These are phyloP conservation scores for Herminia tarsipennalis DNA, from an alignment of 2,888 invertebrate species.

Conservation along the genomic window DNA sequence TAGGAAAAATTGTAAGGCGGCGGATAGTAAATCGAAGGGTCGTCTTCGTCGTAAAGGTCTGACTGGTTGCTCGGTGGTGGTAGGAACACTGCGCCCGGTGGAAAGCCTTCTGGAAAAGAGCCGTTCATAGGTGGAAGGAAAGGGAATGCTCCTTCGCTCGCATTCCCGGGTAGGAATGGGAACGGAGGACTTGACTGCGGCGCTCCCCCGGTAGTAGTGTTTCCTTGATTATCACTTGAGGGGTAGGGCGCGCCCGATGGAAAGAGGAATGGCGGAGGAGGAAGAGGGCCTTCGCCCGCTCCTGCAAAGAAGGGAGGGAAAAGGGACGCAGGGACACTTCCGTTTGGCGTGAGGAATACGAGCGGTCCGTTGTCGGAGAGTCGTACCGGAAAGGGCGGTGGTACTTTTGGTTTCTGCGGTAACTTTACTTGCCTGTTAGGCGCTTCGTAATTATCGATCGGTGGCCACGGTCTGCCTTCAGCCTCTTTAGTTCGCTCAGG, in stretches of 20 bases:
- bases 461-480: slow-evolving; percentile 88
- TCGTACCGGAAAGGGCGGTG: slow-evolving; percentile 97
- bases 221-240: slow-evolving; percentile 87
- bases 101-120: slow-evolving; percentile 84
- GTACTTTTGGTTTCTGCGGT: slow-evolving; percentile 92
- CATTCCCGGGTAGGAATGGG: slow-evolving; percentile 87
- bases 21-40: slow-evolving; percentile 96
- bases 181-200: slow-evolving; percentile 87
- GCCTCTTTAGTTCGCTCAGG: slow-evolving; percentile 83
- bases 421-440: slow-evolving; percentile 94
- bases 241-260: slow-evolving; percentile 84
- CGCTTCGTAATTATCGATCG: slow-evolving; percentile 94
- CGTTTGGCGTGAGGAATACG: slow-evolving; percentile 93
- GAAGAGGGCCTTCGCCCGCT: slow-evolving; percentile 84
- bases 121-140: slow-evolving; percentile 85
- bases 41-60: slow-evolving; percentile 94
- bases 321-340: slow-evolving; percentile 89
- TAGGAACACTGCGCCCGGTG: slow-evolving; percentile 85
- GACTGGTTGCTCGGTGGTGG: slow-evolving; percentile 90
- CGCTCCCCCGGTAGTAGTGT: slow-evolving; percentile 88
- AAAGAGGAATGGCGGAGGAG: slow-evolving; percentile 86
- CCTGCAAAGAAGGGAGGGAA: slow-evolving; percentile 88
- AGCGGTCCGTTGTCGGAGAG: slow-evolving; percentile 94
- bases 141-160: slow-evolving; percentile 84
- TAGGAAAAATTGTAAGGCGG: slow-evolving; percentile 96